phyloP scores from a whole-genome alignment of 2,797 vertebrate genomes.

The Ispidina lecontei region DNA sequence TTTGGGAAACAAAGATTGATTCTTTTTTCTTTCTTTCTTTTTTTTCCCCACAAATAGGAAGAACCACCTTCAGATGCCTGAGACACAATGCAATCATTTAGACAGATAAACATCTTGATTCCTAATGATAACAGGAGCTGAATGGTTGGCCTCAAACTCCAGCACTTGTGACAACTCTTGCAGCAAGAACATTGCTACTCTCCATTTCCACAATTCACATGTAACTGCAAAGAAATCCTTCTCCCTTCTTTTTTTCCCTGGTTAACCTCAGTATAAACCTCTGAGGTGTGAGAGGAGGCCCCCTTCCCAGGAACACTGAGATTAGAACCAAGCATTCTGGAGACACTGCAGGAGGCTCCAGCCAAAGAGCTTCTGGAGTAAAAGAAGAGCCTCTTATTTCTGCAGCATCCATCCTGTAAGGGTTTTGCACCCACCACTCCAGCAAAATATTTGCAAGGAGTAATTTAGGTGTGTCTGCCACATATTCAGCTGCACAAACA shows the following conservation, averaged over 20 bases:
- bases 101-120: conserved; percentile 59
- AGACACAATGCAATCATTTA: conserved; percentile 39
- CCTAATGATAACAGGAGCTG: conserved; percentile 15
- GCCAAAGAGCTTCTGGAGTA: neutral
- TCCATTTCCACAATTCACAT: conserved; percentile 36
- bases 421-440: neutral
- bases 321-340: neutral
- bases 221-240: neutral
- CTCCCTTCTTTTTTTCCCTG: neutral
- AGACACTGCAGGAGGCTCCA: neutral
- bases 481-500: neutral
- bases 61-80: conserved; percentile 43
- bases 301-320: neutral
- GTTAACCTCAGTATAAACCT: neutral
- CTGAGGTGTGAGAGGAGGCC: neutral
- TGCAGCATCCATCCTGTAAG: neutral
- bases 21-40: neutral
- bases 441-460: neutral
- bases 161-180: neutral
- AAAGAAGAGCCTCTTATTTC: neutral
- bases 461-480: neutral
- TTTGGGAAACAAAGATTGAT: conserved; percentile 34
- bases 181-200: neutral
- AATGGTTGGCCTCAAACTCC: conserved; percentile 42
- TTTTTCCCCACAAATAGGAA: neutral